Base-by-base conservation (phyloP, 2,113 vertebrate genomes). In the Malurus alboscapulatus region DNA sequence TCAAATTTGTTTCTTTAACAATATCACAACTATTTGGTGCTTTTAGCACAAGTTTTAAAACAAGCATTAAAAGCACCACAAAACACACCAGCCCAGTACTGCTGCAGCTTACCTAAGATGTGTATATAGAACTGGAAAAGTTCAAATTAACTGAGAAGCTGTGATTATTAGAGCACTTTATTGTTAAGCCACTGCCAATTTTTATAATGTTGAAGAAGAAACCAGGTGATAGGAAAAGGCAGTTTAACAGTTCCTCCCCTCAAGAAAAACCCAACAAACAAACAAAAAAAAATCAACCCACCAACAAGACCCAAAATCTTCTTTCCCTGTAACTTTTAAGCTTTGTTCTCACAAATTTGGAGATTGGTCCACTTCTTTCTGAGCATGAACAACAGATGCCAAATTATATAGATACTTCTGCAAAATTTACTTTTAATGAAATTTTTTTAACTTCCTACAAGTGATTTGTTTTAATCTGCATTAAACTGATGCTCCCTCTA, bases 41-140 rank as follows among this genome's bases (percentile, higher is more conserved):
- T 12, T 91, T 51, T 44, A n/a, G 26, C 10, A 44, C 0, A 1
- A 17, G 13, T 58, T 88, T 90, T 40, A 36, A 68, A n/a, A n/a
- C 17, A 63, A 47, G 3, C 50, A 6, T 50, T 62, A 27, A 55
- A 83, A 50, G 24, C 40, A 57, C 10, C 20, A 30, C 32, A 34
- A 73, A 54, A 51, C 11, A 53, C 2, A n/a, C 2, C n/a, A 68
- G 36, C 4, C 15, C 26, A 24, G 14, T 11, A 57, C 15, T 65
- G 29, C 12, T 58, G 14, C 59, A 73, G 22, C 48, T 58, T 30
- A 34, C n/a, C 30, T 12, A 40, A 47, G 17, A 47, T 27, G 2
- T 3, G 3, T 12, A 8, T 4, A 25, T 7, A 66, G 62, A 71
- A 32, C 3, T 1, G 3, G 16, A 54, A 81, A 50, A 20, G 1